phyloP scores from a whole-genome alignment of 2,113 vertebrate species.

The Gadus macrocephalus region DNA sequence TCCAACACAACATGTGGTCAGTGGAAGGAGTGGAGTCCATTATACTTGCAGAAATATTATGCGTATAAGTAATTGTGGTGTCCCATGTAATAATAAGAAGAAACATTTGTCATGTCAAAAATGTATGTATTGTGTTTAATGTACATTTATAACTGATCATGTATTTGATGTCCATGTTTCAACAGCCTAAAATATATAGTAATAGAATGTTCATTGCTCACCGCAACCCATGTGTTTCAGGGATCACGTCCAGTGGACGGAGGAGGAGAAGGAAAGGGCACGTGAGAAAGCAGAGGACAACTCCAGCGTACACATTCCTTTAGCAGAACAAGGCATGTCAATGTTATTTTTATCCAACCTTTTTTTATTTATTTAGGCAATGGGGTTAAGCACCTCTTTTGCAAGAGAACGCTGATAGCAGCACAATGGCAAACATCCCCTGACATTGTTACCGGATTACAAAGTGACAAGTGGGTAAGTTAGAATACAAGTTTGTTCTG shows the following conservation, averaged over 20 bases:
- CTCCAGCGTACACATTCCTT: constrained; percentile 69
- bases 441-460: neutral
- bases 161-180: neutral
- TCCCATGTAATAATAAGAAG: neutral
- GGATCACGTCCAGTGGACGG: constrained; percentile 91
- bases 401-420: no score
- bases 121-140: no score
- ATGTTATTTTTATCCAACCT: no score
- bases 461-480: constrained; percentile 1
- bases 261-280: constrained; percentile 78
- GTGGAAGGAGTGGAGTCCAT: constrained; percentile 9
- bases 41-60: neutral
- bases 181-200: neutral
- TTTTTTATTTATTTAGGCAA: no score
- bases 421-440: no score
- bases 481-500: constrained; percentile 9
- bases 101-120: no score
- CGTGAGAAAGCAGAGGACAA: constrained; percentile 78
- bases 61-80: neutral
- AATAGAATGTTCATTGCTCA: neutral
- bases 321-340: constrained; percentile 77
- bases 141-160: no score
- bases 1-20: constrained; percentile 93
- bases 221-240: constrained; percentile 57
- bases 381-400: no score